Evolutionary conservation across 1,140 invertebrate genomes (phyloP).

Genomic region (Holotrichia oblita): DNA sequence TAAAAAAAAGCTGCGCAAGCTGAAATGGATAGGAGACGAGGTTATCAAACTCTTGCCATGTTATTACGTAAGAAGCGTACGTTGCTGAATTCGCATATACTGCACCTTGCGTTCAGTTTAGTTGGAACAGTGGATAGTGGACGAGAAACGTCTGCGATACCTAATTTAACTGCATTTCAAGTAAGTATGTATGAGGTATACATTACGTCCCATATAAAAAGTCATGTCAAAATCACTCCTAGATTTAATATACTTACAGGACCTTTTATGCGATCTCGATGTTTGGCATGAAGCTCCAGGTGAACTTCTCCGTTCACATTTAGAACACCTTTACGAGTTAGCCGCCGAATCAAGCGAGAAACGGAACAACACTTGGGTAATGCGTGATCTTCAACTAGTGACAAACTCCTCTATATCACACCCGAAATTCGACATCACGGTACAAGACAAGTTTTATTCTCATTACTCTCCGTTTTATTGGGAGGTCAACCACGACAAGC

Average conservation of each 20-base stretch:
- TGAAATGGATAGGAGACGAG: conserved; percentile 85
- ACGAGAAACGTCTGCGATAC: conserved; percentile 88
- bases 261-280: conserved; percentile 95
- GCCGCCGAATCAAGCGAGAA: conserved; percentile 94
- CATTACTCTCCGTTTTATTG: conserved; percentile 81
- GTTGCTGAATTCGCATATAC: conserved; percentile 94
- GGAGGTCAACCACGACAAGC: conserved; percentile 79
- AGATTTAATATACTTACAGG: conserved; percentile 68
- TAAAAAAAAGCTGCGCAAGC: conserved; percentile 87
- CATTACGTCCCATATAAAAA: no score
- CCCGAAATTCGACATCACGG: conserved; percentile 71
- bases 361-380: conserved; percentile 86
- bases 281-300: conserved; percentile 87
- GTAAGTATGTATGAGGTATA: conserved; percentile 53
- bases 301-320: conserved; percentile 89
- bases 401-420: conserved; percentile 72
- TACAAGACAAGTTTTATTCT: conserved; percentile 81
- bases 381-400: conserved; percentile 85
- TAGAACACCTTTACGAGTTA: conserved; percentile 95
- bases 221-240: no score
- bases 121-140: conserved; percentile 92
- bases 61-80: conserved; percentile 91
- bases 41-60: conserved; percentile 95
- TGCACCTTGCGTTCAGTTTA: conserved; percentile 95
- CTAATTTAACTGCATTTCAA: conserved; percentile 90